phyloP scores from a whole-genome alignment of 2,797 vertebrate species.

The Echeneis naucrates region DNA sequence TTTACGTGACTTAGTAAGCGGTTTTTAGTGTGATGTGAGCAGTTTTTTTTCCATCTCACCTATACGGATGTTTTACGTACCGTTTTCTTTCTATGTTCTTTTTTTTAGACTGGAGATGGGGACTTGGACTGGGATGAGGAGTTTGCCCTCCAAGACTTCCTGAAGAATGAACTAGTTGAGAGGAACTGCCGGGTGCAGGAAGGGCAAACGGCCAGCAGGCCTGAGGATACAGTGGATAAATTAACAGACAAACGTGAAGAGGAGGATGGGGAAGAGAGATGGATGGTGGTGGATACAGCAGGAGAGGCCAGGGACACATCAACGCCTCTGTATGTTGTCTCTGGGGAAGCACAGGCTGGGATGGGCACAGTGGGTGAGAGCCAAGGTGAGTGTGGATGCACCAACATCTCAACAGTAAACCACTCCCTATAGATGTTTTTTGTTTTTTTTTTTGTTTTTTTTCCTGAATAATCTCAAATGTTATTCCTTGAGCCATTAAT shows the following conservation, averaged over 20 bases:
- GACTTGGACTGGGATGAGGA: constrained; percentile 82
- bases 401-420: neutral
- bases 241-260: constrained; percentile 42
- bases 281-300: constrained; percentile 64
- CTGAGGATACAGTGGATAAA: constrained; percentile 15
- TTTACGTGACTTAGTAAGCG: neutral
- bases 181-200: constrained; percentile 52
- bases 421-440: too few species aligned
- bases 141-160: constrained; percentile 78
- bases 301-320: constrained; percentile 64
- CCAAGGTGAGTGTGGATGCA: constrained; percentile 60
- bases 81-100: neutral
- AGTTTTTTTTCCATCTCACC: neutral
- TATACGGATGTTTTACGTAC: neutral
- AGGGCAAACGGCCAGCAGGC: neutral
- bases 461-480: neutral
- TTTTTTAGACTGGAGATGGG: constrained; percentile 64
- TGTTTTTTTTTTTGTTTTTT: constrained; percentile 6
- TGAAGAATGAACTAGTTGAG: constrained; percentile 64
- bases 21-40: neutral
- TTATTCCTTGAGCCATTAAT: constrained; percentile 21
- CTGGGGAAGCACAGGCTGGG: constrained; percentile 27
- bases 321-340: constrained; percentile 53
- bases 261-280: constrained; percentile 63
- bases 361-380: constrained; percentile 15